Evolutionary conservation across 2,797 vertebrate species (phyloP).

Genomic region (Schizothorax lantsangensis): DNA sequence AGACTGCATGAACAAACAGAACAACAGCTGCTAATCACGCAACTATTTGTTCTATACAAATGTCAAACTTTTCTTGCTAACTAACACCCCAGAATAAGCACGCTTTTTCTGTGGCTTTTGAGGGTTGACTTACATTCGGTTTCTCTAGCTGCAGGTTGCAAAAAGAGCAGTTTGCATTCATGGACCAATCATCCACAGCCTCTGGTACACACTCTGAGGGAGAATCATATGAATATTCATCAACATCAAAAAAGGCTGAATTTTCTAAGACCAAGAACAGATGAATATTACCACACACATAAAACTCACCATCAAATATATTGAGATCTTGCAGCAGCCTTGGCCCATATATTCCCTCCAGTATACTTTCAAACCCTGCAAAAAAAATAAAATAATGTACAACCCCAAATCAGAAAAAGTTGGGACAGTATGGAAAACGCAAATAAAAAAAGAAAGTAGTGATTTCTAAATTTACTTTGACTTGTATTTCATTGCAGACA

Average conservation of each 20-base stretch:
- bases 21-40: not conserved
- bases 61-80: not conserved
- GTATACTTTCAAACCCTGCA: slow-evolving; percentile 98
- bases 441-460: no score
- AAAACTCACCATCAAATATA: slow-evolving; percentile 94
- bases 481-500: no score
- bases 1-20: not conserved
- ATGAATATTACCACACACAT: slow-evolving; percentile 7
- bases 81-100: not conserved
- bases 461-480: no score
- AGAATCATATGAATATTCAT: not conserved
- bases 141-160: slow-evolving; percentile 95
- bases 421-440: no score
- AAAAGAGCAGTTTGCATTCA: slow-evolving; percentile 93
- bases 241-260: not conserved
- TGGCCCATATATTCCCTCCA: slow-evolving; percentile 98
- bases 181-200: slow-evolving; percentile 94
- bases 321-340: slow-evolving; percentile 96
- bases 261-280: not conserved
- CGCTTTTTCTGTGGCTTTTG: not conserved
- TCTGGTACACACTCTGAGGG: slow-evolving; percentile 95
- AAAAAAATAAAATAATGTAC: no score
- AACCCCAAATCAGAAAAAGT: no score
- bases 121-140: slow-evolving; percentile 86
- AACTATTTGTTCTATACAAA: not conserved